Evolutionary conservation across 2,888 invertebrate genomes (phyloP).

Genomic region (Stenurella melanura): DNA sequence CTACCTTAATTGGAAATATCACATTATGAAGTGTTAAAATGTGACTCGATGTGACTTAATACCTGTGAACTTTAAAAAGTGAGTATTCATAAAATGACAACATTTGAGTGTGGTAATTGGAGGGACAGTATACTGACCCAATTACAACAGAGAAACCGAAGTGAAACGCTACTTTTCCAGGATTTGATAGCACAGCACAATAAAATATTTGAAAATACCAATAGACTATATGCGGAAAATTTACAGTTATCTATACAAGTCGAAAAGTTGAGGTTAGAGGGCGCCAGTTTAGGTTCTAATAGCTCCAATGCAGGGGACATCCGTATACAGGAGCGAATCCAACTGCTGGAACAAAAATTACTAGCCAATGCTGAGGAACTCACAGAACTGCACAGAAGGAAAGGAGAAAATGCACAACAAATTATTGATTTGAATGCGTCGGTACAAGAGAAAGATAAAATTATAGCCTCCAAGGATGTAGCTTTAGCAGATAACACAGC

Average conservation of each 20-base stretch:
- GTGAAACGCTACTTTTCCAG: constrained; percentile 84
- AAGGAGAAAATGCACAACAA: constrained; percentile 95
- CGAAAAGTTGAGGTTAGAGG: constrained; percentile 84
- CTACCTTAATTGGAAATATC: constrained; percentile 44
- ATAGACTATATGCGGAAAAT: constrained; percentile 88
- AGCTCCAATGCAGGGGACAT: constrained; percentile 67
- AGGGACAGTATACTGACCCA: constrained; percentile 82
- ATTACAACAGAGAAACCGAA: constrained; percentile 84
- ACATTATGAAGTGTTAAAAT: constrained; percentile 41
- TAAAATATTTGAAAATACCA: constrained; percentile 88
- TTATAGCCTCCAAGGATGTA: constrained; percentile 82
- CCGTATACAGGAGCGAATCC: constrained; percentile 75
- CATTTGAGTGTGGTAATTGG: constrained; percentile 74
- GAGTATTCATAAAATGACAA: constrained; percentile 41
- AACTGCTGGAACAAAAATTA: constrained; percentile 89
- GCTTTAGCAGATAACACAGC: constrained; percentile 77
- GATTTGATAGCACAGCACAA: constrained; percentile 90
- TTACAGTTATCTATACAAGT: constrained; percentile 89
- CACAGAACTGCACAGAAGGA: constrained; percentile 89
- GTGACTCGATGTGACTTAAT: constrained; percentile 39
- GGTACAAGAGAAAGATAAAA: constrained; percentile 89
- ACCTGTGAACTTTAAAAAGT: constrained; percentile 35
- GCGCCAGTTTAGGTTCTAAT: constrained; percentile 65
- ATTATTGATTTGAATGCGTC: constrained; percentile 91
- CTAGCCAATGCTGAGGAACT: constrained; percentile 93